Percentiles rank a stretch among this genome's conserved stretches.
Evolutionary conservation across 2,113 vertebrate species (phyloP).

Genomic region (Rhipidura dahli): DNA sequence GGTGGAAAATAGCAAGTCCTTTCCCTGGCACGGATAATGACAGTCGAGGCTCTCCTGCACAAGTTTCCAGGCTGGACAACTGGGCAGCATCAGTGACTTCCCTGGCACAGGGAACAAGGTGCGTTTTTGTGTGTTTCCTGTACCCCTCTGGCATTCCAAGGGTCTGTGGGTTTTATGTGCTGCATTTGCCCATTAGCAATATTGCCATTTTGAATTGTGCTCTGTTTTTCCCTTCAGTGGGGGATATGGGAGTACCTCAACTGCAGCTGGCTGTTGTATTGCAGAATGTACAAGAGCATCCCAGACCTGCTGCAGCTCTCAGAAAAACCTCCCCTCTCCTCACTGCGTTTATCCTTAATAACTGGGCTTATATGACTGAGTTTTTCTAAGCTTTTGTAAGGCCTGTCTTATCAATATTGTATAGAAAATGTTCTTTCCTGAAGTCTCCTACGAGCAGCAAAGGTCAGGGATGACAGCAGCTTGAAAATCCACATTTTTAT

Average conservation of each 20-base stretch:
- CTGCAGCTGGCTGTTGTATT: neutral
- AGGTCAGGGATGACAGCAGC: neutral
- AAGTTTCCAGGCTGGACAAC: neutral
- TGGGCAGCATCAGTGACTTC: neutral
- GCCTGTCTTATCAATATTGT: neutral
- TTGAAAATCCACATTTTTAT: neutral
- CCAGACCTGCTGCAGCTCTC: neutral
- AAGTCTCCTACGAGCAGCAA: neutral
- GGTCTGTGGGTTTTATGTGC: neutral
- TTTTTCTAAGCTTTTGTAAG: neutral
- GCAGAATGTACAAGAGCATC: neutral
- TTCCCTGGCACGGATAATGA: neutral
- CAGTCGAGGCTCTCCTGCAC: neutral
- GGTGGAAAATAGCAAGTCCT: conserved; percentile 16
- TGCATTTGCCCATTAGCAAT: neutral
- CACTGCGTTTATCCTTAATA: neutral
- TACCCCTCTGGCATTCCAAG: fast-evolving
- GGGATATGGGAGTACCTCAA: neutral
- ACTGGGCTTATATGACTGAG: neutral
- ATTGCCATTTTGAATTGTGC: neutral
- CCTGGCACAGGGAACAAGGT: neutral
- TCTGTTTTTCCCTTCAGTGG: neutral
- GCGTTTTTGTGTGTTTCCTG: neutral
- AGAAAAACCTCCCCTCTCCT: neutral
- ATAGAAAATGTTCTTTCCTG: neutral